Evolutionary conservation across 2,797 vertebrate genomes (phyloP), one percentile per base, ranked within the genome.

Genomic region (Acrocephalus scirpaceus): DNA sequence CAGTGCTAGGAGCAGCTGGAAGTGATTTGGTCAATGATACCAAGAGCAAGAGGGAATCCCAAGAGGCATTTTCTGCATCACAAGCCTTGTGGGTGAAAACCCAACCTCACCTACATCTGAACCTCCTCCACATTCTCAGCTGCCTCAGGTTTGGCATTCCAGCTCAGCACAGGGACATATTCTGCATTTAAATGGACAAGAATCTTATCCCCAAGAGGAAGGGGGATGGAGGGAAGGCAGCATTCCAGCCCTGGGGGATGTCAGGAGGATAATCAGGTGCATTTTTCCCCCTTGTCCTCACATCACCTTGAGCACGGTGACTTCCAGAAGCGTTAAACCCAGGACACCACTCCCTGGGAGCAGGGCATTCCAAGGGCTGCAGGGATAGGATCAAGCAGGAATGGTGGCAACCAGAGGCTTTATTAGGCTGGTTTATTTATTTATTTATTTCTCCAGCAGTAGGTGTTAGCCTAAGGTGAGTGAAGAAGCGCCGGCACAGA

Each of bases 211-310:
- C 86, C 30, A 22, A 23, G 82, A 23, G 0, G 15, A 27, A 45
- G 17, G 29, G 56, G 27, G n/a, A 13, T 2, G 25, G 60, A 14
- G 69, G 56, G 45, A 45, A 36, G 27, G 69, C 47, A 38, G 16
- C 0, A 0, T 9, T 61, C 38, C 45, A 53, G n/a, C 69, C 40
- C 7, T 1, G 17, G 30, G 11, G 20, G 27, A 38, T 8, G 5
- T 62, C 56, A 81, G 44, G 27, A 76, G 40, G 40, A 76, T 2
- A 64, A 67, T 11, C 61, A 42, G 45, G 10, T 26, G 5, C 12
- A 1, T 34, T 40, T 40, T 15, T 1, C 8, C 29, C 16, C 34
- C 13, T 27, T 13, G 42, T 67, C 78, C 82, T 70, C 85, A 5
- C 40, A 25, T 38, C 87, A n/a, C 81, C 91, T 74, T 23, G 71